A percentile compares a stretch with the other conserved stretches of the same genome.
phyloP scores from a whole-genome alignment of 2,113 vertebrate species.

The Clarias batrachus region DNA sequence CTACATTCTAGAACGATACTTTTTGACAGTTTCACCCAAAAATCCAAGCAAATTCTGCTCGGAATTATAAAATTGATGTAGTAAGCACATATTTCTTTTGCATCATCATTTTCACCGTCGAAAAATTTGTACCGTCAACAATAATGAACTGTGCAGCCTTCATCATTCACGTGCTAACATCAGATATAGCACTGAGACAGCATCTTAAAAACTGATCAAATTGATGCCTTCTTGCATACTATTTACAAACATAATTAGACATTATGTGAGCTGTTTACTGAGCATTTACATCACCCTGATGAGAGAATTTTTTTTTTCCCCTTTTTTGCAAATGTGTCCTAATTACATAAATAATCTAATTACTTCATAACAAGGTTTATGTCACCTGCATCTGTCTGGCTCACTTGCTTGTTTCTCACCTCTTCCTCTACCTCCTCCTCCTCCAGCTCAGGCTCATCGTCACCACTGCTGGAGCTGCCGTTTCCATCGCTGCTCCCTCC shows the following conservation, averaged over 20 bases:
- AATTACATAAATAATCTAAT: neutral
- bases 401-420: neutral
- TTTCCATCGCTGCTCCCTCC: conserved; percentile 71
- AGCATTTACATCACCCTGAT: neutral
- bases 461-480: conserved; percentile 70
- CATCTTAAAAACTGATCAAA: neutral
- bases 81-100: neutral
- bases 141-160: neutral
- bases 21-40: neutral
- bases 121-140: neutral
- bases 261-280: neutral
- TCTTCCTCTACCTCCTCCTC: conserved; percentile 55
- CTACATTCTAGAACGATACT: no score
- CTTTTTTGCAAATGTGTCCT: neutral
- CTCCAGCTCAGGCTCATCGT: conserved; percentile 71
- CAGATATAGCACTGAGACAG: neutral
- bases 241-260: neutral
- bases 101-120: neutral
- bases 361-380: neutral
- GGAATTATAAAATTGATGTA: neutral
- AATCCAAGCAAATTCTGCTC: neutral
- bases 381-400: neutral
- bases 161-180: neutral
- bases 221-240: neutral
- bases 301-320: neutral